Percentiles rank a stretch among this genome's conserved stretches.
phyloP scores from a whole-genome alignment of 2,113 vertebrate genomes.

The Clarias macrocephalus region DNA sequence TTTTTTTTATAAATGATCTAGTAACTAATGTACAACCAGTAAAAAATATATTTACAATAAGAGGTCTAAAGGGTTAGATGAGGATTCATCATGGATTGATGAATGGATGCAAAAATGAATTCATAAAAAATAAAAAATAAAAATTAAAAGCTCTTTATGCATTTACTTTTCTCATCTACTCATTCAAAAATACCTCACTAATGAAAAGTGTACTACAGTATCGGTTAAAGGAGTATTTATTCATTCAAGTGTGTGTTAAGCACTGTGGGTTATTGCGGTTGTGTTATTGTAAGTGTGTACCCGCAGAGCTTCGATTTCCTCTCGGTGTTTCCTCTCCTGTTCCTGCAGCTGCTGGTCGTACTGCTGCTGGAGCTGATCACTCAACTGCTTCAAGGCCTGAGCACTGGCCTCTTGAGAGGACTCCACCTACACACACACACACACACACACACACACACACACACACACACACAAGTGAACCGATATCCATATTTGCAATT shows the following conservation, averaged over 20 bases:
- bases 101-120: neutral
- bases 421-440: slow-evolving; percentile 77
- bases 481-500: too few relatives aligned
- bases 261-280: slow-evolving; percentile 15
- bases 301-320: slow-evolving; percentile 85
- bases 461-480: too few relatives aligned
- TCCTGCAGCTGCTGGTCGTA: slow-evolving; percentile 81
- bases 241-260: neutral
- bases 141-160: neutral
- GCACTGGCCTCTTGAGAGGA: slow-evolving; percentile 80
- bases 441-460: slow-evolving; percentile 15
- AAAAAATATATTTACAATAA: neutral
- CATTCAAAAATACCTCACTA: neutral
- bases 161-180: neutral
- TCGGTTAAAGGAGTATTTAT: neutral
- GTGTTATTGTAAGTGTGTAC: slow-evolving; percentile 61
- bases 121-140: neutral
- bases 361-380: slow-evolving; percentile 81
- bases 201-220: neutral
- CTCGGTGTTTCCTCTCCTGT: slow-evolving; percentile 80
- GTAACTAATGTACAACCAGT: neutral
- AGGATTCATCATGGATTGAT: neutral
- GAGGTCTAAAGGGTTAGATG: neutral
- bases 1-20: neutral
- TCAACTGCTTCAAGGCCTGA: slow-evolving; percentile 84